Evolutionary conservation across 2,113 vertebrate genomes (phyloP).

Genomic region (Paraplagusia blochii): DNA sequence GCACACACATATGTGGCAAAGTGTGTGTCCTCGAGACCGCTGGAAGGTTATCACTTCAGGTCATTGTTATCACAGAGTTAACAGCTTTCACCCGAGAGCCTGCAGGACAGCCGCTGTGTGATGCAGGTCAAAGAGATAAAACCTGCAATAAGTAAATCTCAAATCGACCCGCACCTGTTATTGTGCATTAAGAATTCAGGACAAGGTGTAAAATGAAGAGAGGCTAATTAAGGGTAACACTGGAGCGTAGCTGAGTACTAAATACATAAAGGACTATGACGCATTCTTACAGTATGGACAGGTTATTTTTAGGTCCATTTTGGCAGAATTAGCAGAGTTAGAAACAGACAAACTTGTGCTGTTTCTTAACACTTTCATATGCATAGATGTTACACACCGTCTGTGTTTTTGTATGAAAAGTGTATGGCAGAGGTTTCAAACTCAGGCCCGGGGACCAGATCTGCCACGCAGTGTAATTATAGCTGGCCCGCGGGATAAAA

Average conservation of each 20-base stretch:
- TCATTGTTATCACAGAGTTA: conserved; percentile 70
- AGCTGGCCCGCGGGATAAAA: too few species aligned
- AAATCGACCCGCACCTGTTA: conserved; percentile 69
- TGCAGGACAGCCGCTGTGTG: conserved; percentile 43
- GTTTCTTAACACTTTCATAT: too few species aligned
- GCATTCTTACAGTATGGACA: conserved; percentile 45
- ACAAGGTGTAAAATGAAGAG: conserved; percentile 60
- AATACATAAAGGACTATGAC: conserved; percentile 70
- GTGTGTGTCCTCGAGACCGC: conserved; percentile 63
- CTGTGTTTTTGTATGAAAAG: background rate
- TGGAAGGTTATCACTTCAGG: conserved; percentile 71
- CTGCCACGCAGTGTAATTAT: too few species aligned
- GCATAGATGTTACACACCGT: background rate
- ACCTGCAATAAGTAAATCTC: conserved; percentile 59
- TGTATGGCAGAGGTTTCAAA: too few species aligned
- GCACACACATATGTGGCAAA: conserved; percentile 52
- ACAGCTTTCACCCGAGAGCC: conserved; percentile 67
- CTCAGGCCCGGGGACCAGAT: too few species aligned
- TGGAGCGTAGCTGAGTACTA: conserved; percentile 56
- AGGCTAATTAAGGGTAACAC: conserved; percentile 69
- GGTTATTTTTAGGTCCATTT: conserved; percentile 59
- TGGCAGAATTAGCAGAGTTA: conserved; percentile 45
- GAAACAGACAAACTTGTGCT: too few species aligned
- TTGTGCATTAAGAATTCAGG: conserved; percentile 65
- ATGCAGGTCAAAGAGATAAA: conserved; percentile 67